These are phyloP conservation scores for Champsocephalus gunnari DNA, from an alignment of 2,797 vertebrate species.

Conservation along the genomic window DNA sequence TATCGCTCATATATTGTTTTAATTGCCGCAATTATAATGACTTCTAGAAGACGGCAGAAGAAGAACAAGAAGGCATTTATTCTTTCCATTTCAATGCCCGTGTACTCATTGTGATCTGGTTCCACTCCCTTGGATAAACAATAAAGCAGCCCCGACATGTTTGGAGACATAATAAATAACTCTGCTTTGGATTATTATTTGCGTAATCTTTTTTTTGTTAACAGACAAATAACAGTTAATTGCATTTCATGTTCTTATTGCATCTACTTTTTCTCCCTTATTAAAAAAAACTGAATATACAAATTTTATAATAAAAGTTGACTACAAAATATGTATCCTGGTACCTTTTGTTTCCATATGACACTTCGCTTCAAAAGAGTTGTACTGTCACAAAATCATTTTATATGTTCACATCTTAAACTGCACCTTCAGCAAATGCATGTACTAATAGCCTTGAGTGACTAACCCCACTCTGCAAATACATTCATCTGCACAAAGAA, in stretches of 20 bases:
- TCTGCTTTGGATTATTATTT: constrained; percentile 1
- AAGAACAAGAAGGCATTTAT: constrained; percentile 11
- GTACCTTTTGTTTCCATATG: background rate
- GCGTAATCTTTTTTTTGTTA: background rate
- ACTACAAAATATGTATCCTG: background rate
- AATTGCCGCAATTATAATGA: constrained; percentile 40
- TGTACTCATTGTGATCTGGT: background rate
- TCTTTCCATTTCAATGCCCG: background rate
- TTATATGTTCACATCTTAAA: background rate
- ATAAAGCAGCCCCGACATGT: background rate
- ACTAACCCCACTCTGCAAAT: background rate
- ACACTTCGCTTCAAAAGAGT: background rate
- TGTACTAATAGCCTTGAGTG: background rate
- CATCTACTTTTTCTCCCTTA: background rate
- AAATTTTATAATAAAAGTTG: background rate
- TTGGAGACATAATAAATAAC: background rate
- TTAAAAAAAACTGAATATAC: background rate
- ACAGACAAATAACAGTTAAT: no score
- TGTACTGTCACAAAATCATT: background rate
- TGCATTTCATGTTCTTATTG: background rate
- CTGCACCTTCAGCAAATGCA: background rate
- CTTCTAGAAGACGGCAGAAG: constrained; percentile 21
- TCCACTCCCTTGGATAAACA: background rate
- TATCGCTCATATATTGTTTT: constrained; percentile 48
- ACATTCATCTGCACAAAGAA: background rate